Percentiles rank a stretch among this genome's conserved stretches.
phyloP scores from a whole-genome alignment of 2,888 invertebrate species.

The Eucera pruinosa region DNA sequence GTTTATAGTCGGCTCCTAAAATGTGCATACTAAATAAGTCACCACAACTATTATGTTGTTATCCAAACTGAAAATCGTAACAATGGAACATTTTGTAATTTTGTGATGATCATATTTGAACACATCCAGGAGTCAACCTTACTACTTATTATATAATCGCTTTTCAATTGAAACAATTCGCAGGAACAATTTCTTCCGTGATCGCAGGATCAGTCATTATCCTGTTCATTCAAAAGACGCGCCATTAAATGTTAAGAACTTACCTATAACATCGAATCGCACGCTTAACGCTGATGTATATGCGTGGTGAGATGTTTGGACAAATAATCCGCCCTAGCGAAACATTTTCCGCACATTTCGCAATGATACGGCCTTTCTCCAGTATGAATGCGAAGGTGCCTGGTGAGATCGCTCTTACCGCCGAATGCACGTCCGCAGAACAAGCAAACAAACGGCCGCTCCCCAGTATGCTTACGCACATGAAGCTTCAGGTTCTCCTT shows the following conservation, averaged over 20 bases:
- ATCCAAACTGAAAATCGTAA: not conserved
- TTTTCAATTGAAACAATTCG: not conserved
- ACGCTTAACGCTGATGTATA: conserved; percentile 87
- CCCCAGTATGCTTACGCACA: conserved; percentile 94
- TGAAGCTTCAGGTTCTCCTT: conserved; percentile 95
- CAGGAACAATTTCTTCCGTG: not conserved
- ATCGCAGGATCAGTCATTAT: not conserved
- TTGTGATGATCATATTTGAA: not conserved
- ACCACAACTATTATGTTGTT: not conserved
- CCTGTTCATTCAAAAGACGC: not conserved
- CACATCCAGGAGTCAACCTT: not conserved
- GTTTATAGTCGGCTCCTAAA: not conserved
- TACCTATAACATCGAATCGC: conserved; percentile 12
- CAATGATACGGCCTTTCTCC: conserved; percentile 96
- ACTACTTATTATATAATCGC: not conserved
- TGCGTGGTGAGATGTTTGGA: conserved; percentile 96
- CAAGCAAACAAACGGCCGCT: conserved; percentile 95
- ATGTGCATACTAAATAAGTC: not conserved
- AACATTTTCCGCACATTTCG: conserved; percentile 96
- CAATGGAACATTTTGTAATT: not conserved
- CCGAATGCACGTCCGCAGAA: conserved; percentile 96
- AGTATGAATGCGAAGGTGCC: conserved; percentile 94
- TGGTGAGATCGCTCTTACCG: conserved; percentile 94
- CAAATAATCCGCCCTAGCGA: conserved; percentile 95
- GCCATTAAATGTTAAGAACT: not conserved